phyloP scores from a whole-genome alignment of 1,140 invertebrate species.

The Bombus impatiens region DNA sequence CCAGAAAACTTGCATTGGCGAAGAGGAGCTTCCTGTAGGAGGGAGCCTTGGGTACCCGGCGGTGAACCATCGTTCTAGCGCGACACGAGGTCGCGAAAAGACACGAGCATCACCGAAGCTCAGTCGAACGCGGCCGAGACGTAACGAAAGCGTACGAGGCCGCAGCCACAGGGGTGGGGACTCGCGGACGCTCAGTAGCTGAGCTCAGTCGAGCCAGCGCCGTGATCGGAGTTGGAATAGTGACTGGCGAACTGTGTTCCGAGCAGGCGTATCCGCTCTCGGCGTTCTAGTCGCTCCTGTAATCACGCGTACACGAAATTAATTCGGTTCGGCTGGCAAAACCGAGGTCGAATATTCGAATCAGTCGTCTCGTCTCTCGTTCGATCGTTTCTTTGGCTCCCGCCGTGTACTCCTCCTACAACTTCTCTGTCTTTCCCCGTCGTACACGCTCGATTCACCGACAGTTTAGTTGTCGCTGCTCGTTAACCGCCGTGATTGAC shows the following conservation, averaged over 20 bases:
- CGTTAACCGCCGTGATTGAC: conserved; percentile 35
- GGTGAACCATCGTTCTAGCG: conserved; percentile 56
- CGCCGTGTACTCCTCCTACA: neutral
- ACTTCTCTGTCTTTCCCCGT: neutral
- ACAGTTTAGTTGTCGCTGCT: conserved; percentile 18
- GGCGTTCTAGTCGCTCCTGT: conserved; percentile 33
- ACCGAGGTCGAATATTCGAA: conserved; percentile 11
- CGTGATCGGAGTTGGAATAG: conserved; percentile 76
- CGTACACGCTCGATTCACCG: neutral
- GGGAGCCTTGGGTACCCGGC: conserved; percentile 56
- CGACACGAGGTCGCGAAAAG: conserved; percentile 58
- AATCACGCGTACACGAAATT: conserved; percentile 49
- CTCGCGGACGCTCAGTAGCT: conserved; percentile 65
- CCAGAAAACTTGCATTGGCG: conserved; percentile 42
- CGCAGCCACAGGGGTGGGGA: conserved; percentile 46
- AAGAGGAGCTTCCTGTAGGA: conserved; percentile 54
- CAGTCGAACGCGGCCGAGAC: conserved; percentile 28
- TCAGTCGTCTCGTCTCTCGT: neutral
- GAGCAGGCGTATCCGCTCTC: conserved; percentile 34
- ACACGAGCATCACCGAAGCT: conserved; percentile 30
- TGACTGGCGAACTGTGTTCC: conserved; percentile 60
- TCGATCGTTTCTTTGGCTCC: neutral
- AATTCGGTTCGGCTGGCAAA: conserved; percentile 23
- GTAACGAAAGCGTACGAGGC: conserved; percentile 53
- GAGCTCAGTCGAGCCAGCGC: conserved; percentile 76